Evolutionary conservation across 2,888 invertebrate species (phyloP).

Genomic region (Lampropteryx suffumata): DNA sequence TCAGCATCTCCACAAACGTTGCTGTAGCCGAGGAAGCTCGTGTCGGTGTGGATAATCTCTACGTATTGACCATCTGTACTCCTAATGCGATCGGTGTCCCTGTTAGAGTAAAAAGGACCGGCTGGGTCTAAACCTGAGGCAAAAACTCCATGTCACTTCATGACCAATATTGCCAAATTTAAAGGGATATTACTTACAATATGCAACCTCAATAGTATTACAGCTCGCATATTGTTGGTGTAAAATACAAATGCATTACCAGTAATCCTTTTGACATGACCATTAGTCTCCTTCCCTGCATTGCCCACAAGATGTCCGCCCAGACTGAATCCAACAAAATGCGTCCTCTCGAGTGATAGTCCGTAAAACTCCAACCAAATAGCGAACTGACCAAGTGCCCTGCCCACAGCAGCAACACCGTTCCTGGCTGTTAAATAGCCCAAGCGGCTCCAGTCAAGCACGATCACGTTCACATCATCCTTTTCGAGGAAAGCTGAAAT

Average conservation of each 20-base stretch:
- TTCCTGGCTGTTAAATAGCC: constrained; percentile 57
- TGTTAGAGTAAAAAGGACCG: constrained; percentile 57
- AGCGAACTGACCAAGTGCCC: constrained; percentile 52
- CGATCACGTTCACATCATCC: constrained; percentile 64
- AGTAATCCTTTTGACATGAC: constrained; percentile 57
- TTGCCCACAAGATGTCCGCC: constrained; percentile 70
- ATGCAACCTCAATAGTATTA: too few species aligned
- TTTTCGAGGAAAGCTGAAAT: constrained; percentile 51
- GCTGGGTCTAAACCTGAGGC: constrained; percentile 68
- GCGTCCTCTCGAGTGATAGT: constrained; percentile 50
- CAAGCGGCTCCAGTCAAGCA: constrained; percentile 66
- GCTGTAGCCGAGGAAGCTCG: constrained; percentile 48
- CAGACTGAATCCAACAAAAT: constrained; percentile 72
- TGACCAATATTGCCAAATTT: too few species aligned
- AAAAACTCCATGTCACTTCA: not conserved
- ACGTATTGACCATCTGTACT: constrained; percentile 60
- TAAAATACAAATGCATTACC: constrained; percentile 45
- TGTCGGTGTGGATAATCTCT: constrained; percentile 70
- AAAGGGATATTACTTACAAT: too few species aligned
- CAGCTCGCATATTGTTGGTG: too few species aligned
- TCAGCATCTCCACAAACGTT: constrained; percentile 61
- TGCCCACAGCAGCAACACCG: constrained; percentile 51
- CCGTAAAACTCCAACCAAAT: constrained; percentile 50
- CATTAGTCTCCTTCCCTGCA: constrained; percentile 55
- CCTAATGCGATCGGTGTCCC: constrained; percentile 45